Base-by-base conservation (phyloP, 2,888 invertebrate genomes). In the Helicoverpa assulta region DNA sequence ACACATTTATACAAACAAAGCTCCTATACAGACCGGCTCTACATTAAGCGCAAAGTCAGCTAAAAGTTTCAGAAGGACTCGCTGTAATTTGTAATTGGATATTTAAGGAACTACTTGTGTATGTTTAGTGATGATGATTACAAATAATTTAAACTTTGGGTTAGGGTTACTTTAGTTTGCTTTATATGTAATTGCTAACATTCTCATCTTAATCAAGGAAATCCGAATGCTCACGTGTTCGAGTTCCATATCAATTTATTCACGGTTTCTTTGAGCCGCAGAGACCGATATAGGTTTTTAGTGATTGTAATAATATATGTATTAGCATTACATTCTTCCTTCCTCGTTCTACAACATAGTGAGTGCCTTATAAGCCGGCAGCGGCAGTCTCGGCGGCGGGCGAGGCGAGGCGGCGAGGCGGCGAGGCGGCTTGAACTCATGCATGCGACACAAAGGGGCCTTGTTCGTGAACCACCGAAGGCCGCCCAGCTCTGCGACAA, bases 401-500 rank as follows among this genome's bases (percentile, higher is more conserved):
- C 60, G 59, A 33, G 72, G 69, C 75, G 50, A 19, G 51, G 62
- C 64, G 72, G 69, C 75, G 50, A 19, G 51, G 62, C 64, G 55
- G 72, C 76, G 76, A 80, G 79, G 67, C 65, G 71, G 71, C 73
- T 78, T 82, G 78, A 82, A 76, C 79, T 77, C 84, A 81, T 77
- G 78, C 76, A 78, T 82, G 82, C 83, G 85, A 87, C 89, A 93
- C 92, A 94, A 94, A 93, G 94, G 88, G 86, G 87, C 94, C 95
- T 95, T 94, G 94, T 91, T 94, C 94, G 89, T 94, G 93, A 94
- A 94, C 94, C 91, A 91, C 83, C 88, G 95, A 95, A 95, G 95
- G 95, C 89, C 95, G 88, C 82, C 94, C 85, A 87, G 89, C 87
- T 86, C 73, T 64, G 84, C 87, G 89, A 88, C 90, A 88, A 89